Percentiles rank a stretch among this genome's conserved stretches.
Conservation (phyloP, 2,888 invertebrate species). For the Leucophora obtusa region DNA sequence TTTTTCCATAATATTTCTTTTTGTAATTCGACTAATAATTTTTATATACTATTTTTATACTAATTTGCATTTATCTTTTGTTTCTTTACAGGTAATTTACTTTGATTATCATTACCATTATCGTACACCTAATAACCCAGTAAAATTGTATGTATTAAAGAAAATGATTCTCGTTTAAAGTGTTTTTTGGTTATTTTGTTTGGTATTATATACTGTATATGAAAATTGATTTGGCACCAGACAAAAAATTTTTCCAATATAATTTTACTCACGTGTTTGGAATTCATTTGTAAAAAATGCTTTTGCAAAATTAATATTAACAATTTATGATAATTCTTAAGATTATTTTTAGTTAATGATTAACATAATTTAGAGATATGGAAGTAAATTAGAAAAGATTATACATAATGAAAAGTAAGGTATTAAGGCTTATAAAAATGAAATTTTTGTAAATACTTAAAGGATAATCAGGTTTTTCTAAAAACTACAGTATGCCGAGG, state of each 20-base stretch:
- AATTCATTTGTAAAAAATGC: no score
- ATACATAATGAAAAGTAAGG: no score
- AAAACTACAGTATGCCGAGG: no score
- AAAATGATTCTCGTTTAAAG: background rate
- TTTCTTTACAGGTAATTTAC: conserved; percentile 20
- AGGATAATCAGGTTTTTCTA: no score
- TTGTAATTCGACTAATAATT: background rate
- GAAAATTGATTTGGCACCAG: background rate
- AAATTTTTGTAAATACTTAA: no score
- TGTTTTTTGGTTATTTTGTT: no score
- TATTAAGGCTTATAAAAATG: no score
- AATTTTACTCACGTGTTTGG: background rate
- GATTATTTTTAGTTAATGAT: no score
- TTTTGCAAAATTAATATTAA: no score
- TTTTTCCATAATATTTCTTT: background rate
- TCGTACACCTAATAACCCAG: background rate
- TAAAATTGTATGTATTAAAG: background rate
- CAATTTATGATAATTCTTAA: no score
- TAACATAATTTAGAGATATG: no score
- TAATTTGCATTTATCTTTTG: background rate
- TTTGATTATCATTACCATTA: background rate
- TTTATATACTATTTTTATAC: background rate
- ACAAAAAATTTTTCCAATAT: background rate
- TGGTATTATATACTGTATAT: background rate
- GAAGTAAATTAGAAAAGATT: no score